Percentiles rank a stretch among this genome's conserved stretches.
phyloP scores from a whole-genome alignment of 2,888 invertebrate species.

The Ophioninae sp. region DNA sequence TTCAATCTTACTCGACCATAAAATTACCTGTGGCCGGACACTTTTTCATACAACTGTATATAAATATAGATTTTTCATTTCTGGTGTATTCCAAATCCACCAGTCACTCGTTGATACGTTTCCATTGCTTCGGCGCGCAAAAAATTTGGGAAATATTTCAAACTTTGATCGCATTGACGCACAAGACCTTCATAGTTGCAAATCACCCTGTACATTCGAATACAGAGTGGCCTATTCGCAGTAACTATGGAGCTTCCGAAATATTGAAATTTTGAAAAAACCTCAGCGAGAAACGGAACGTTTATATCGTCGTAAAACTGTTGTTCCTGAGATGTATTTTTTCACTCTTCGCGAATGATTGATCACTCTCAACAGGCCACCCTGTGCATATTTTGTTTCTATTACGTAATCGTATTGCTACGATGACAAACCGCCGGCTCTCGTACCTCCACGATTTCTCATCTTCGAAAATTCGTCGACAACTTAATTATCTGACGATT shows the following conservation, averaged over 20 bases:
- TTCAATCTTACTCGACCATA: no score
- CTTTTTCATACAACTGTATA: no score
- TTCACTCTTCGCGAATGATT: neutral
- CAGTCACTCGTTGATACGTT: no score
- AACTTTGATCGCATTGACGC: neutral
- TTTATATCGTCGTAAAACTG: neutral
- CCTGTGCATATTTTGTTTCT: neutral
- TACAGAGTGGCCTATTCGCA: neutral
- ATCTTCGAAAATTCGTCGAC: conserved; percentile 2
- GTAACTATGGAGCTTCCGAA: neutral
- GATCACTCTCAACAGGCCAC: neutral
- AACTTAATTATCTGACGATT: conserved; percentile 6
- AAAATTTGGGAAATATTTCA: no score
- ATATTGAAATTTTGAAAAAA: neutral
- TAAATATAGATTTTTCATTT: no score
- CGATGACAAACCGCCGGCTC: conserved; percentile 25
- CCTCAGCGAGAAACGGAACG: neutral
- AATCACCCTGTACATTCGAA: neutral
- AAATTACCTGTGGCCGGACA: no score
- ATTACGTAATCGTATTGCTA: neutral
- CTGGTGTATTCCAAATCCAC: no score
- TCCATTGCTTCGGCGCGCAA: no score
- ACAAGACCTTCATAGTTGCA: neutral
- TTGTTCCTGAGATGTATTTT: no score
- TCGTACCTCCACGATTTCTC: conserved; percentile 14